phyloP scores from a whole-genome alignment of 2,888 invertebrate species.

The Oscheius sp. region DNA sequence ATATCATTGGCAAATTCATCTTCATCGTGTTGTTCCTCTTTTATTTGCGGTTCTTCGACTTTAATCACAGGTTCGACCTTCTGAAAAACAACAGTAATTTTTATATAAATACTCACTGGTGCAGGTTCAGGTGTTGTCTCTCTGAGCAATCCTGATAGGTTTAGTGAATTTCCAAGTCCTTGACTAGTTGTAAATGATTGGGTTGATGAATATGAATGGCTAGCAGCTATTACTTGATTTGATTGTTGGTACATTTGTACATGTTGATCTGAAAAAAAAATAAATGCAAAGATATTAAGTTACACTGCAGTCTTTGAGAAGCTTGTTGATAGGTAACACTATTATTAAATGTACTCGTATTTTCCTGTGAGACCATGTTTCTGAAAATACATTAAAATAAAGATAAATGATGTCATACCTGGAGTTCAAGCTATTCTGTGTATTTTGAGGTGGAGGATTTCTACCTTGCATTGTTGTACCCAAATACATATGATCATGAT shows the following conservation, averaged over 20 bases:
- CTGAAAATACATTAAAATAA: neutral
- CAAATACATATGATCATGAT: slow-evolving; percentile 20
- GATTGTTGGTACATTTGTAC: neutral
- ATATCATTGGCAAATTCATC: slow-evolving; percentile 13
- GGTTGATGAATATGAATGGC: neutral
- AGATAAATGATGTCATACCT: too few relatives aligned
- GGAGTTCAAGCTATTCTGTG: too few relatives aligned
- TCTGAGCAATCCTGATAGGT: slow-evolving; percentile 47
- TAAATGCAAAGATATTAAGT: neutral
- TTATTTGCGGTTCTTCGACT: neutral
- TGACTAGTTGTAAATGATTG: neutral
- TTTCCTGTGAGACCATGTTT: neutral
- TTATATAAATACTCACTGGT: neutral
- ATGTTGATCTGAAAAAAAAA: slow-evolving; percentile 10
- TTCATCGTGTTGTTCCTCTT: neutral
- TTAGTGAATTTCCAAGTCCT: slow-evolving; percentile 29
- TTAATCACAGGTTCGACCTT: neutral
- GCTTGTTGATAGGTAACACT: slow-evolving; percentile 6
- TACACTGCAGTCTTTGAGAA: neutral
- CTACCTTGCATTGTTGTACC: neutral
- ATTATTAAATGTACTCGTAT: slow-evolving; percentile 3
- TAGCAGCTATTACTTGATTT: neutral
- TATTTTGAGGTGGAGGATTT: neutral
- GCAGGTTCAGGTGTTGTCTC: slow-evolving; percentile 51
- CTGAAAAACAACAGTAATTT: neutral